phyloP scores from a whole-genome alignment of 1,140 invertebrate genomes.

The Orchesella cincta region DNA sequence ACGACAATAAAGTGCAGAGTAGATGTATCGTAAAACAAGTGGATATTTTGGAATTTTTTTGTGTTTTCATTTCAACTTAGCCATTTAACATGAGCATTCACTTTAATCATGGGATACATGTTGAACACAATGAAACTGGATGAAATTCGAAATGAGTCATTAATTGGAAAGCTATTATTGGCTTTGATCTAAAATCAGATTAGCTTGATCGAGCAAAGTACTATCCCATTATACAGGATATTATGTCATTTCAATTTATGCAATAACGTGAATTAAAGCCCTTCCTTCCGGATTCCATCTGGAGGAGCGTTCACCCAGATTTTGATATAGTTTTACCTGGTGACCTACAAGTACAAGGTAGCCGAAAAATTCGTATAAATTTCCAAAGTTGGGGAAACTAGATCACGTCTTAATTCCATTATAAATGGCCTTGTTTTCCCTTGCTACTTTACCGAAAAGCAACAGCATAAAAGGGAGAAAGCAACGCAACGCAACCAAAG shows the following conservation, averaged over 20 bases:
- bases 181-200: no score
- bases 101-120: neutral
- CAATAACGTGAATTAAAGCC: no score
- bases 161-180: no score
- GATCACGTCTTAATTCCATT: neutral
- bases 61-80: neutral
- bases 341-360: neutral
- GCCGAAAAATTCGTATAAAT: neutral
- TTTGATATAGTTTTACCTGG: neutral
- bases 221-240: no score
- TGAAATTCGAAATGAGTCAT: no score
- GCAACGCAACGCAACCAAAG: neutral
- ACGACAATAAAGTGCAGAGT: slow-evolving; percentile 27
- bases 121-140: neutral
- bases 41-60: neutral
- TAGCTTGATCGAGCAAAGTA: neutral
- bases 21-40: neutral
- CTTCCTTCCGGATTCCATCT: neutral
- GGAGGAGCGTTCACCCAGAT: neutral
- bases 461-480: neutral
- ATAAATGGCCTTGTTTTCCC: neutral
- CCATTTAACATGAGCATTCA: neutral
- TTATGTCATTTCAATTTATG: no score
- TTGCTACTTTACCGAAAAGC: neutral
- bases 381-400: neutral